Conservation (phyloP, 1,140 invertebrate species). For the Papilio helenus region DNA sequence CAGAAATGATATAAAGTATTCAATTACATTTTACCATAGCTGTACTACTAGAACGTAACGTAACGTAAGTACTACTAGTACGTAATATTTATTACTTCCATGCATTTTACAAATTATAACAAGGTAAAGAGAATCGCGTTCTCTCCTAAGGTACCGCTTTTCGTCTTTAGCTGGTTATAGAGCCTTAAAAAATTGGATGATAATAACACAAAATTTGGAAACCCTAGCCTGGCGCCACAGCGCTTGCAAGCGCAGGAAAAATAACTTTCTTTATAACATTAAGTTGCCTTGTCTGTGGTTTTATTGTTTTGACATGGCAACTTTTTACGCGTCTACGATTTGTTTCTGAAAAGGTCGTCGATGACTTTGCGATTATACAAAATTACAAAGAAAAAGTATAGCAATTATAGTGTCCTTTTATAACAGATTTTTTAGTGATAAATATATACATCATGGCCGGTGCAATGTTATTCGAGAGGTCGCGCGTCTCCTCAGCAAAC, state of each 20-base stretch:
- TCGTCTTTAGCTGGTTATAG: no score
- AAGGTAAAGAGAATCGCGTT: no score
- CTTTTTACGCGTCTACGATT: conserved; percentile 77
- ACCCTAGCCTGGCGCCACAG: no score
- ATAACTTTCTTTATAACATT: not conserved
- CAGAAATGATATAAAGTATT: no score
- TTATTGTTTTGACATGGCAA: conserved; percentile 55
- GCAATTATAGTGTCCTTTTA: conserved; percentile 72
- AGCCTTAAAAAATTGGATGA: no score
- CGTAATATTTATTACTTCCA: no score
- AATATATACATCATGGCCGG: conserved; percentile 89
- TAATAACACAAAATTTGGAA: no score
- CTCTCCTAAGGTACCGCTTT: no score
- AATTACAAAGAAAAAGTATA: conserved; percentile 80
- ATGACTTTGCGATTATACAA: conserved; percentile 82
- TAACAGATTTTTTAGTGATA: conserved; percentile 73
- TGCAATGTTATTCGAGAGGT: conserved; percentile 92
- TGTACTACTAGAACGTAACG: no score
- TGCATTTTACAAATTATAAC: no score
- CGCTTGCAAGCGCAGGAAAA: not conserved
- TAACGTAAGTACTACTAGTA: no score
- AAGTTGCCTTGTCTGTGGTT: conserved; percentile 13
- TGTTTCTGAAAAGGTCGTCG: conserved; percentile 79
- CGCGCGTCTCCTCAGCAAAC: conserved; percentile 88
- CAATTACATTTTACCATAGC: no score